Evolutionary conservation across 2,797 vertebrate species (phyloP).

Genomic region (Lateolabrax maculatus): DNA sequence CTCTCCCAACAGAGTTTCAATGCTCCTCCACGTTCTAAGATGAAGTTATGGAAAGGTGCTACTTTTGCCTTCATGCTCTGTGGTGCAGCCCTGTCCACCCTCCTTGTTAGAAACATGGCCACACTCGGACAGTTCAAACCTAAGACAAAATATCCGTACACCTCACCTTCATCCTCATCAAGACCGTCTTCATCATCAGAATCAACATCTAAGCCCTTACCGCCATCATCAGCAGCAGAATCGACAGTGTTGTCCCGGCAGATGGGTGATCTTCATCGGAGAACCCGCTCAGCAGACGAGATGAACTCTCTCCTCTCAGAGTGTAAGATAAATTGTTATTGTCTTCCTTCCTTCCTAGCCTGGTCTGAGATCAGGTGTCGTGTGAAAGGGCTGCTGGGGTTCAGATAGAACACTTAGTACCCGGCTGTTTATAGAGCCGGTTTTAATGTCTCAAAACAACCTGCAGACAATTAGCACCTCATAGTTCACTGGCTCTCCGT

Average conservation of each 20-base stretch:
- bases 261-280: conserved; percentile 82
- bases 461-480: conserved; percentile 67
- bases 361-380: conserved; percentile 50
- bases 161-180: conserved; percentile 51
- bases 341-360: conserved; percentile 35
- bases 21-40: conserved; percentile 94
- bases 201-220: conserved; percentile 42
- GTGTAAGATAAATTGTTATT: conserved; percentile 88
- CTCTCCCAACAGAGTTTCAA: conserved; percentile 89
- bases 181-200: conserved; percentile 51
- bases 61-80: conserved; percentile 94
- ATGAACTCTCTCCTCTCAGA: conserved; percentile 91
- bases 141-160: conserved; percentile 57
- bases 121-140: conserved; percentile 73
- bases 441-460: conserved; percentile 49
- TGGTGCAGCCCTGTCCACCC: conserved; percentile 91
- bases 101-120: conserved; percentile 91
- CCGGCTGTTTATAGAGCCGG: conserved; percentile 58
- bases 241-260: conserved; percentile 40
- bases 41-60: conserved; percentile 99
- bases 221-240: conserved; percentile 49
- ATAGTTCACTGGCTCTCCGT: conserved; percentile 50
- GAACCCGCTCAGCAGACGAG: conserved; percentile 86
- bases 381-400: conserved; percentile 34
- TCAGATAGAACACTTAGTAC: conserved; percentile 51